A percentile compares a stretch with the other conserved stretches of the same genome.
phyloP scores from a whole-genome alignment of 2,113 vertebrate species.

The Malaclemys terrapin region DNA sequence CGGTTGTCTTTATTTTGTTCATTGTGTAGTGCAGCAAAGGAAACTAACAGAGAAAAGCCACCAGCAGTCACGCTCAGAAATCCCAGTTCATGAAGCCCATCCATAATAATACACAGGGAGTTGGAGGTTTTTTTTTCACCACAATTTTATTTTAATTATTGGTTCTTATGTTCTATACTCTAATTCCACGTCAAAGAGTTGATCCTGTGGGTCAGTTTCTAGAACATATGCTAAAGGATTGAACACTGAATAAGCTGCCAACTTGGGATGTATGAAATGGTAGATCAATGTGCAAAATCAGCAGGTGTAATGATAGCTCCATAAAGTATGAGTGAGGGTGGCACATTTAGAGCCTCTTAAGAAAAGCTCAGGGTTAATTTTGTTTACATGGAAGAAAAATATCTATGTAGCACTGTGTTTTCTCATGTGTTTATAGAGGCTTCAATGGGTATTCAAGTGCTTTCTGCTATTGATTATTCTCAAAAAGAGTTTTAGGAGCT shows the following conservation, averaged over 20 bases:
- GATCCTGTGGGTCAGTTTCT: not conserved
- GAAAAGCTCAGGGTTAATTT: not conserved
- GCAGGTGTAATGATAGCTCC: not conserved
- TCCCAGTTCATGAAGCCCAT: not conserved
- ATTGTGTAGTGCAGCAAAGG: not conserved
- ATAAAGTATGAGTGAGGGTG: not conserved
- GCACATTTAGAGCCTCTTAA: not conserved
- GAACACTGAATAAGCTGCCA: conserved; percentile 4
- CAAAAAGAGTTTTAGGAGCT: not conserved
- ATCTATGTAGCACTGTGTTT: not conserved
- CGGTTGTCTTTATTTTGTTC: not conserved
- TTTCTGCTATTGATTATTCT: conserved; percentile 15
- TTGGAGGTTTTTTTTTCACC: not conserved
- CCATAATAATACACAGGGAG: not conserved
- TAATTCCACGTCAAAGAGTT: not conserved
- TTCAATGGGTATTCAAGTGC: conserved; percentile 10
- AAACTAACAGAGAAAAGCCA: not conserved
- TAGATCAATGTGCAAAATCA: conserved; percentile 16
- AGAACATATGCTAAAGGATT: not conserved
- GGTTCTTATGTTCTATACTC: not conserved
- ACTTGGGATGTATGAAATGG: not conserved
- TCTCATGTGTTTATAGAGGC: not conserved
- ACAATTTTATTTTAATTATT: not conserved
- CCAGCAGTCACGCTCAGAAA: not conserved
- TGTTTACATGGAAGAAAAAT: conserved; percentile 44